Conservation (phyloP, 2,113 vertebrate genomes). For the Cinclus mexicanus region DNA sequence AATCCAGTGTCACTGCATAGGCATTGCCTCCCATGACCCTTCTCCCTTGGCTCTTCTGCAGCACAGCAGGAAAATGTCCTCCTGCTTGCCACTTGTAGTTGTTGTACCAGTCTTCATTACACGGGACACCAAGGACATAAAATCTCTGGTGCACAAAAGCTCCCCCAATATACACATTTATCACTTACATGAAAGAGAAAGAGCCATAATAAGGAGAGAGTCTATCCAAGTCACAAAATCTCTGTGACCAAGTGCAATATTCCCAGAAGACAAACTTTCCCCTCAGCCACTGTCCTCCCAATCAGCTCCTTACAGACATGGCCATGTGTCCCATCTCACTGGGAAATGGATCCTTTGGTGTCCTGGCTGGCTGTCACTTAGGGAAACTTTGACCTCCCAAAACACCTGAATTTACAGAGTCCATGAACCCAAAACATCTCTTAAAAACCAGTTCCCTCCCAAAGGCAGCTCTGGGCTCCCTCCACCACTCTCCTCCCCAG, state of each 20-base stretch:
- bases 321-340: rapidly evolving
- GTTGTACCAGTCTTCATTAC: not conserved
- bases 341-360: not conserved
- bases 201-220: not conserved
- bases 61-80: not conserved
- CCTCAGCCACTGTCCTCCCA: not conserved
- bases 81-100: rapidly evolving
- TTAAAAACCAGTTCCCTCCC: not conserved
- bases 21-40: rapidly evolving
- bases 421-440: not conserved
- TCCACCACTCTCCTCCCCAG: not conserved
- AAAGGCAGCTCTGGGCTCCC: not conserved
- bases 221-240: not conserved
- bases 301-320: rapidly evolving
- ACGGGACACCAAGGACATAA: not conserved
- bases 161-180: not conserved
- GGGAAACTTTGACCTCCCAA: not conserved
- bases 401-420: not conserved
- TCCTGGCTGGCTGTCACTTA: not conserved
- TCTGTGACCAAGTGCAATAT: not conserved
- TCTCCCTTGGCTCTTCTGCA: not conserved
- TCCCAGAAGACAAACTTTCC: not conserved
- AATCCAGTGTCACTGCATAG: not conserved
- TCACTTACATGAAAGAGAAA: not conserved
- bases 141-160: not conserved